Conservation (phyloP, 2,888 invertebrate genomes). For the Oscheius onirici region DNA sequence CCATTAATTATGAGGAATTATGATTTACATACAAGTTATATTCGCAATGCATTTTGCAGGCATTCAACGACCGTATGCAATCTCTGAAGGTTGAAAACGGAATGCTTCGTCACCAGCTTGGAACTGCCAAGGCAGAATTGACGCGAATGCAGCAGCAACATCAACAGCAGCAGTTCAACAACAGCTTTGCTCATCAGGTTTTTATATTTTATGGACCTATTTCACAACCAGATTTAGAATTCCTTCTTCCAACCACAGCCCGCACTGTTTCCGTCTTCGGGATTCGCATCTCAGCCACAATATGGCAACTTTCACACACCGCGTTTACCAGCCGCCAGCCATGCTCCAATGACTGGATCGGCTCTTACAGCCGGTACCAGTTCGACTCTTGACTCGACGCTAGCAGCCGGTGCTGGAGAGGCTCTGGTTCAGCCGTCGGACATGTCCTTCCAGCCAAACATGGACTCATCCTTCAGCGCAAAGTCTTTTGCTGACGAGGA, state of each 20-base stretch:
- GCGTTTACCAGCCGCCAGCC: not conserved
- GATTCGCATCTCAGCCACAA: not conserved
- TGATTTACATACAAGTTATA: too few relatives aligned
- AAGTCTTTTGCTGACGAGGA: not conserved
- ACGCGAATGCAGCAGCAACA: not conserved
- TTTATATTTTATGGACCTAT: not conserved
- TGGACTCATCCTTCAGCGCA: constrained; percentile 12
- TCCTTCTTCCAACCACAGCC: not conserved
- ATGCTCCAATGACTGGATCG: not conserved
- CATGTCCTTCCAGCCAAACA: constrained; percentile 34
- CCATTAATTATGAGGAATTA: too few relatives aligned
- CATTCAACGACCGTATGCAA: not conserved
- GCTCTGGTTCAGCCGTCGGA: constrained; percentile 43
- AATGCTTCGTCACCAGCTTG: not conserved
- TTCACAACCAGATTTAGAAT: not conserved
- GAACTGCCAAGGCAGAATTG: not conserved
- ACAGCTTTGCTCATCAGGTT: not conserved
- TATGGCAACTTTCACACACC: not conserved
- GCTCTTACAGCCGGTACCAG: constrained; percentile 16
- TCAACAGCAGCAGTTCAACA: not conserved
- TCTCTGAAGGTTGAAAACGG: constrained; percentile 1
- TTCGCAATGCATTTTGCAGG: too few relatives aligned
- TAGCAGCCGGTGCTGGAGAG: constrained; percentile 42
- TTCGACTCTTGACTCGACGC: constrained; percentile 11
- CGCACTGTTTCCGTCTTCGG: not conserved